These are phyloP conservation scores for Drosophila simulans DNA, from an alignment of 1,140 invertebrate genomes.

Conservation along the genomic window DNA sequence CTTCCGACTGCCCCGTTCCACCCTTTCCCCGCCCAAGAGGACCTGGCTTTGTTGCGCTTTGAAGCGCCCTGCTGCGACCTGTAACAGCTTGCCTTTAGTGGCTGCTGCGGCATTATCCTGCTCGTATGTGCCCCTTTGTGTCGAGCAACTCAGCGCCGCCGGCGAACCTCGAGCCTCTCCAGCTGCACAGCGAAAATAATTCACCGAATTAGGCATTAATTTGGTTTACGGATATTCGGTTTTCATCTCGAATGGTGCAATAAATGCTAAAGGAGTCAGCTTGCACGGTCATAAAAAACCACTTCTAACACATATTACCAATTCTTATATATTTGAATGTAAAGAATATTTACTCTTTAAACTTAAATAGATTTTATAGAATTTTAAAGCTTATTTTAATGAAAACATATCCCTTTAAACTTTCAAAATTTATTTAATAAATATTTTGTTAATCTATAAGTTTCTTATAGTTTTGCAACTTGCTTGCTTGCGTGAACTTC, in stretches of 20 bases:
- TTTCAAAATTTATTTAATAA: too few species aligned
- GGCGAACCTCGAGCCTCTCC: conserved; percentile 20
- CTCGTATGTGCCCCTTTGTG: conserved; percentile 35
- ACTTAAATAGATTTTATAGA: too few species aligned
- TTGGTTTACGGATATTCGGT: neutral
- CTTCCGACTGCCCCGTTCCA: conserved; percentile 9
- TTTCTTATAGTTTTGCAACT: too few species aligned
- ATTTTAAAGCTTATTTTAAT: too few species aligned
- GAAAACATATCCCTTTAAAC: too few species aligned
- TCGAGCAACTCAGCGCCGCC: conserved; percentile 36
- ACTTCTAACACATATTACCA: neutral
- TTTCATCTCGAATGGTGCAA: neutral
- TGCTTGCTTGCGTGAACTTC: too few species aligned
- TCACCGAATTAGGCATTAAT: neutral
- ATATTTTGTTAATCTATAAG: too few species aligned
- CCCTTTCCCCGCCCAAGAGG: neutral
- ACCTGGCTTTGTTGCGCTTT: conserved; percentile 22
- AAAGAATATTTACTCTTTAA: too few species aligned
- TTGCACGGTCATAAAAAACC: neutral
- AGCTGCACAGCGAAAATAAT: conserved; percentile 18
- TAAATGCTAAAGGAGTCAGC: neutral
- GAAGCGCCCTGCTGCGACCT: conserved; percentile 16
- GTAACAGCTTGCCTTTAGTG: conserved; percentile 58
- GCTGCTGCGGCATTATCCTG: conserved; percentile 12
- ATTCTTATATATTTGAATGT: too few species aligned